phyloP scores from a whole-genome alignment of 2,797 vertebrate species.

The Chrysocyon brachyurus region DNA sequence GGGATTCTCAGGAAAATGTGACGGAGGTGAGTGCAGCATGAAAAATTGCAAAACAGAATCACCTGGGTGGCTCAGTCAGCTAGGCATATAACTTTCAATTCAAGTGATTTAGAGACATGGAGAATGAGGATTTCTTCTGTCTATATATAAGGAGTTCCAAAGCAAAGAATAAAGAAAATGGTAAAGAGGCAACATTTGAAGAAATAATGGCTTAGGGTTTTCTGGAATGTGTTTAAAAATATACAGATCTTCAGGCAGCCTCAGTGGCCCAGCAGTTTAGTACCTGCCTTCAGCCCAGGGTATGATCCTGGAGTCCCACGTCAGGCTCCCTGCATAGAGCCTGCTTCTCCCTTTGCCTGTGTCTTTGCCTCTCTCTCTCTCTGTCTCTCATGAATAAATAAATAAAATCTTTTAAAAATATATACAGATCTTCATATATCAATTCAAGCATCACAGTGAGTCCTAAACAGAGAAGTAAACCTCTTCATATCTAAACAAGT shows the following conservation, averaged over 20 bases:
- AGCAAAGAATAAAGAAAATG: background rate
- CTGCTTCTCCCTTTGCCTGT: no score
- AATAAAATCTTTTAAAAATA: background rate
- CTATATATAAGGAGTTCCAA: background rate
- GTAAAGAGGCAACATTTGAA: background rate
- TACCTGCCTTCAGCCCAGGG: no score
- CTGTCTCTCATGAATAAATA: no score
- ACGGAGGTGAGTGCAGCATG: conserved; percentile 4
- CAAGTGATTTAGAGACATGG: background rate
- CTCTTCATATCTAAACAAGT: background rate
- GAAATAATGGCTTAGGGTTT: background rate
- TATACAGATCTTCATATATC: background rate
- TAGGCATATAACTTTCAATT: background rate
- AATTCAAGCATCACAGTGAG: background rate
- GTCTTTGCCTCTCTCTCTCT: no score
- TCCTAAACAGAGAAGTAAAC: background rate
- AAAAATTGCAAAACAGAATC: background rate
- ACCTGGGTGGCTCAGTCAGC: background rate
- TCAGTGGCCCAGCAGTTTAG: no score
- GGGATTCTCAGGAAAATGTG: background rate
- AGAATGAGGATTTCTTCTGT: background rate
- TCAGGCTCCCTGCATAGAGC: no score
- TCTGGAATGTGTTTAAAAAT: conserved; percentile 22
- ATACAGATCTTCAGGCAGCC: background rate
- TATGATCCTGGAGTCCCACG: no score